phyloP scores from a whole-genome alignment of 2,888 invertebrate species.

The Perdita meconis region DNA sequence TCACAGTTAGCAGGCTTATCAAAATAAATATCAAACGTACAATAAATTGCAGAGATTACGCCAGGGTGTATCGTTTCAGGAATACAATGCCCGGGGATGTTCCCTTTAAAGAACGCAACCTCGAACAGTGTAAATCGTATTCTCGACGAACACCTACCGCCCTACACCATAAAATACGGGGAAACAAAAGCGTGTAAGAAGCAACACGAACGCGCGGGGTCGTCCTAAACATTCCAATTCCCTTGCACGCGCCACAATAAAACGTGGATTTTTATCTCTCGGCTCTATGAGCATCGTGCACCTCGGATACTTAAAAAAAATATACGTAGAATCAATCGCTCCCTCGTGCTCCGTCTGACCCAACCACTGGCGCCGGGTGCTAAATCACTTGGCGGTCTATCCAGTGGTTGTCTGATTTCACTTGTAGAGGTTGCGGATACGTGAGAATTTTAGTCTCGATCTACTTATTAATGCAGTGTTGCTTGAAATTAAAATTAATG shows the following conservation, averaged over 20 bases:
- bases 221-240: slow-evolving; percentile 25
- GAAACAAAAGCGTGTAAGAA: not conserved
- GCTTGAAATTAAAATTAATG: not conserved
- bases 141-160: not conserved
- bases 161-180: slow-evolving; percentile 5
- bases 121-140: slow-evolving; percentile 3
- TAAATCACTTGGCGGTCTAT: slow-evolving; percentile 21
- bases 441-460: not conserved
- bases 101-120: slow-evolving; percentile 1
- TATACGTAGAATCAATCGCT: slow-evolving; percentile 40
- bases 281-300: not conserved
- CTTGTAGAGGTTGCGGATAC: not conserved
- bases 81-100: not conserved
- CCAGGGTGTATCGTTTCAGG: not conserved
- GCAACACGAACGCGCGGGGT: not conserved
- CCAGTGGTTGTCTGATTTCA: slow-evolving; percentile 5
- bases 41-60: not conserved
- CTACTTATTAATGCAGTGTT: not conserved
- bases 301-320: slow-evolving; percentile 30
- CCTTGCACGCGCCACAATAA: slow-evolving; percentile 30
- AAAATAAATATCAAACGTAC: not conserved
- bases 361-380: not conserved
- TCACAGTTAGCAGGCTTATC: not conserved
- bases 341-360: not conserved
- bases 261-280: slow-evolving; percentile 31